Base-by-base conservation (phyloP, 2,113 vertebrate species). In the Neodon shergylaensis region DNA sequence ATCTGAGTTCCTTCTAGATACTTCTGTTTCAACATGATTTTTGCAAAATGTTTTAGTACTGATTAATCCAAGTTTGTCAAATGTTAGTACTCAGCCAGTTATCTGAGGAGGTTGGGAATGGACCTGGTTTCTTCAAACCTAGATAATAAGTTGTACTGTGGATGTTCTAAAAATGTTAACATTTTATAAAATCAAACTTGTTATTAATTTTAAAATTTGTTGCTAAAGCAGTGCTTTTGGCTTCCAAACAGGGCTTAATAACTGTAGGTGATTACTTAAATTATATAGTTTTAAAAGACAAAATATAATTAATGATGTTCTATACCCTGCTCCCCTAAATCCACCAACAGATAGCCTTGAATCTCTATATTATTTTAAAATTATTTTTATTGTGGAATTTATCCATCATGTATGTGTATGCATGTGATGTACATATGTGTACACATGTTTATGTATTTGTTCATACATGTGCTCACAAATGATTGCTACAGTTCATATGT, bases 21-120 rank as follows among this genome's bases (percentile, higher is more conserved):
- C 47, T 77, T 96, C 81, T 95, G 86, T 97, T 97, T 95, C 93
- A 88, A 91, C 78, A 63, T 96, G 94, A 63, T 96, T 96, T 96
- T 97, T 96, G 91, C 89, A 89, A 74, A 97, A 97, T 96, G 73
- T 90, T 90, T 98, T 96, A 97, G 93, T 96, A 97, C 86, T 76
- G 63, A 97, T 96, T 95, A 97, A 88, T n/a, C 11, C 93, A 74
- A 97, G 92, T 96, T 98, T 97, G 94, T 95, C 96, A 97, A 96
- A 88, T 95, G 95, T 96, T 78, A 94, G 14, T 17, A 5, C 44
- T 66, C 39, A 68, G 63, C 12, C 31, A 96, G 14, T 52, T 70
- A 70, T 73, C n/a, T 89, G 31, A 65, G 58, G 13, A 94, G 39
- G 94, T 93, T 91, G 88, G 91, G 92, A 96, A 96, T 94, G 31